Conservation (phyloP, 2,888 invertebrate genomes). For the Teleiodes luculella region DNA sequence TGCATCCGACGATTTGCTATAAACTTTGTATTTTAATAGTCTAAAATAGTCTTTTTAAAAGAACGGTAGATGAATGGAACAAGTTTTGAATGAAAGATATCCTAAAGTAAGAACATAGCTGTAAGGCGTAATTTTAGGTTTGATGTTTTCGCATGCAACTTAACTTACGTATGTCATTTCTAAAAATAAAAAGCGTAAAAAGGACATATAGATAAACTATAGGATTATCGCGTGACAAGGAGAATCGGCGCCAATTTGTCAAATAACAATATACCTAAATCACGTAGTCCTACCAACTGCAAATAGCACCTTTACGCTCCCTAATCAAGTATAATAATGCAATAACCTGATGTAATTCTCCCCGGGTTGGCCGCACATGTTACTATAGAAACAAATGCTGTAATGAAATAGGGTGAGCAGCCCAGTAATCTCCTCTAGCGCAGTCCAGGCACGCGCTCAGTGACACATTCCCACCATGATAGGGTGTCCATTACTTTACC, state of each 20-base stretch:
- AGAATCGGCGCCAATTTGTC: too few relatives aligned
- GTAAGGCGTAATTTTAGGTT: too few relatives aligned
- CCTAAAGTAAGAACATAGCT: too few relatives aligned
- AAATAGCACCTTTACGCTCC: slow-evolving; percentile 21
- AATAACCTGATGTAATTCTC: slow-evolving; percentile 50
- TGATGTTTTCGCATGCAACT: too few relatives aligned
- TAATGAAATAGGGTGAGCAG: background rate
- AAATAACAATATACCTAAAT: too few relatives aligned
- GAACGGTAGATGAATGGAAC: too few relatives aligned
- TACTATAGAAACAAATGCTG: slow-evolving; percentile 26
- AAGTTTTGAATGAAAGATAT: too few relatives aligned
- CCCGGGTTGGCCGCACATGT: slow-evolving; percentile 36
- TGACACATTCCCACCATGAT: slow-evolving; percentile 44
- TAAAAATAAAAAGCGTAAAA: too few relatives aligned
- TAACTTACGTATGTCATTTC: too few relatives aligned
- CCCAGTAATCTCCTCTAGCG: slow-evolving; percentile 35
- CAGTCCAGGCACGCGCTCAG: slow-evolving; percentile 53
- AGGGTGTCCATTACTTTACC: slow-evolving; percentile 20
- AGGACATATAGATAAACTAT: too few relatives aligned
- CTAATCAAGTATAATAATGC: slow-evolving; percentile 56
- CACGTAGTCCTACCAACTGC: background rate
- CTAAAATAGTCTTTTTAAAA: too few relatives aligned
- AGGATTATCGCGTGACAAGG: too few relatives aligned
- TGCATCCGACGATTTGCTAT: background rate
- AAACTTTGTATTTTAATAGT: background rate